phyloP scores from a whole-genome alignment of 2,113 vertebrate genomes.

The Mesembrinibis cayennensis region DNA sequence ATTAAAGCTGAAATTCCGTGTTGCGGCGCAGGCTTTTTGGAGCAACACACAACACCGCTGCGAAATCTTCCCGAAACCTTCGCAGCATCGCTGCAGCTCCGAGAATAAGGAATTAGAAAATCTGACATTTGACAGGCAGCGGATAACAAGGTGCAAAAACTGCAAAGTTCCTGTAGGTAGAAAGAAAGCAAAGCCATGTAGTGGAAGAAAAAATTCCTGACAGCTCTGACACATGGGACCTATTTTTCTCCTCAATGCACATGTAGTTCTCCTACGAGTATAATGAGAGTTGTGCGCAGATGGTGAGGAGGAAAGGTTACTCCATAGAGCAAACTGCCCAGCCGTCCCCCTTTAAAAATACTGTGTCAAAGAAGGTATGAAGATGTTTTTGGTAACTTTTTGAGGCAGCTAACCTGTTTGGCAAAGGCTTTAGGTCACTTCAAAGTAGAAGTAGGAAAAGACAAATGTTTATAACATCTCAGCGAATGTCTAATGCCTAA shows the following conservation, averaged over 20 bases:
- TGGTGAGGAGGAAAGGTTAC: background rate
- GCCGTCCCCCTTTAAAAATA: background rate
- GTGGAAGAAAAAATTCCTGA: conserved; percentile 56
- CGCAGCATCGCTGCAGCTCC: rapidly evolving
- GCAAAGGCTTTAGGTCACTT: background rate
- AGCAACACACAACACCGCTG: background rate
- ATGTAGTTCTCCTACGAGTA: background rate
- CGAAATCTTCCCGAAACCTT: background rate
- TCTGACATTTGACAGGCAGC: conserved; percentile 17
- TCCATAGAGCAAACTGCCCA: background rate
- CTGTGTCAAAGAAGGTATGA: background rate
- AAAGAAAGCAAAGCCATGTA: conserved; percentile 39
- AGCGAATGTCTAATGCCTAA: conserved; percentile 1
- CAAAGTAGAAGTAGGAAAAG: background rate
- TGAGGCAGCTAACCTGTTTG: background rate
- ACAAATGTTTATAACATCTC: conserved; percentile 46
- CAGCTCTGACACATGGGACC: conserved; percentile 33
- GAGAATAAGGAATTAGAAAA: conserved; percentile 34
- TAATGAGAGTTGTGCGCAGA: background rate
- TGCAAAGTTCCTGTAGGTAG: conserved; percentile 24
- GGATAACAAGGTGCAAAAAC: conserved; percentile 38
- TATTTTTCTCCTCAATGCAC: conserved; percentile 45
- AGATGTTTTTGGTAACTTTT: background rate
- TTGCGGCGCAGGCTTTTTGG: background rate
- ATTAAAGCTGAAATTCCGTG: background rate